Percentiles rank a stretch among this genome's conserved stretches.
Evolutionary conservation across 2,113 vertebrate species (phyloP).

Genomic region (Oreochromis tanganicae): DNA sequence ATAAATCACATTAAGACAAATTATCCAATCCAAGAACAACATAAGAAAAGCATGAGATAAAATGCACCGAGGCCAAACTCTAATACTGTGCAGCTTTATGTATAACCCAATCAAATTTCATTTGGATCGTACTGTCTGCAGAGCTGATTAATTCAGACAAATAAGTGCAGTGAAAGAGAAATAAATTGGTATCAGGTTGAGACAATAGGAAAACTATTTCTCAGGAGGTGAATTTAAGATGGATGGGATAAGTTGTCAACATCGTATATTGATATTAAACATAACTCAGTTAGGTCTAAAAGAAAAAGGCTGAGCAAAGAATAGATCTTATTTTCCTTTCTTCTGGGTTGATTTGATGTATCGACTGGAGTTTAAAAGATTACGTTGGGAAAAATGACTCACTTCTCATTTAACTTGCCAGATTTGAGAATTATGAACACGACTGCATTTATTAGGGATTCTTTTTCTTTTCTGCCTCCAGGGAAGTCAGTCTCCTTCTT

Average conservation of each 20-base stretch:
- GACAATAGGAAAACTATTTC: not conserved
- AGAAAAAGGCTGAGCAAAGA: not conserved
- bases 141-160: not conserved
- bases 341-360: not conserved
- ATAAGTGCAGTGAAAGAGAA: not conserved
- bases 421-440: not conserved
- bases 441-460: not conserved
- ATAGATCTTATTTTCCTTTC: not conserved
- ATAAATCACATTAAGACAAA: not conserved
- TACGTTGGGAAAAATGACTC: not conserved
- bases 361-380: not conserved
- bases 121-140: not conserved
- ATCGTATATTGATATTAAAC: not conserved
- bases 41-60: not conserved
- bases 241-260: not conserved
- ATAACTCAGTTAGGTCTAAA: not conserved
- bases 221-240: not conserved
- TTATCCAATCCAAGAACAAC: not conserved
- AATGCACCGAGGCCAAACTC: not conserved
- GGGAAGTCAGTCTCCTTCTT: not conserved
- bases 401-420: not conserved
- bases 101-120: not conserved
- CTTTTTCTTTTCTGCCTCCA: not conserved
- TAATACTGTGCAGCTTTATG: not conserved
- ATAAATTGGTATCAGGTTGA: not conserved